A percentile compares a stretch with the other conserved stretches of the same genome.
phyloP scores from a whole-genome alignment of 1,140 invertebrate species.

The Brachionus manjavacas region DNA sequence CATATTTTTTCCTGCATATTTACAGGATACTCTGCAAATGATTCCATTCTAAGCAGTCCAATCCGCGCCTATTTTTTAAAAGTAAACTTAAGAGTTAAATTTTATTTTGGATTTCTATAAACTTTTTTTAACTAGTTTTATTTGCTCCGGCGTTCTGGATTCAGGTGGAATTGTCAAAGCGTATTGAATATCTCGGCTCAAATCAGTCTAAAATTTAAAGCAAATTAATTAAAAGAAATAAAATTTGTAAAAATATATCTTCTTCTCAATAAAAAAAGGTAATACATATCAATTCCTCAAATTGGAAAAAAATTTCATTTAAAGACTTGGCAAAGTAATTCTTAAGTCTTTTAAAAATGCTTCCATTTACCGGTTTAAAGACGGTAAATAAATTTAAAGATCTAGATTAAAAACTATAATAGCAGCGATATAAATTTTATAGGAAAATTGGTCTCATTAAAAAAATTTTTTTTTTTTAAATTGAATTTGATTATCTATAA shows the following conservation, averaged over 20 bases:
- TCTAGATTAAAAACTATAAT: too few species aligned
- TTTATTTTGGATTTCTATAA: not conserved
- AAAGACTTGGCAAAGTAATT: too few species aligned
- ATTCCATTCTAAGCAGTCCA: conserved; percentile 48
- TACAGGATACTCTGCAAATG: conserved; percentile 50
- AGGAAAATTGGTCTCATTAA: too few species aligned
- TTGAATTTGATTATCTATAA: too few species aligned
- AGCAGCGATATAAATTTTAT: too few species aligned
- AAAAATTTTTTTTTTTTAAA: too few species aligned
- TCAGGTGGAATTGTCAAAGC: conserved; percentile 50
- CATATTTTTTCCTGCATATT: conserved; percentile 50
- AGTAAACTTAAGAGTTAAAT: not conserved
- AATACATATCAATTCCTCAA: too few species aligned
- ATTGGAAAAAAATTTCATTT: too few species aligned
- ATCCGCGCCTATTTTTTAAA: conserved; percentile 46
- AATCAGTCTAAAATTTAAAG: conserved; percentile 48
- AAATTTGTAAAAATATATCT: not conserved
- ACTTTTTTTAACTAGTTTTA: conserved; percentile 49
- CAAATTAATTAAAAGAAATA: not conserved
- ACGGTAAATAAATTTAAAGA: too few species aligned
- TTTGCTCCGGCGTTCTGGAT: conserved; percentile 50
- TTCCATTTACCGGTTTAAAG: too few species aligned
- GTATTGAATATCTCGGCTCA: conserved; percentile 51
- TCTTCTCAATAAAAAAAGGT: too few species aligned
- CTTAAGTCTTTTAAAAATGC: too few species aligned